These are phyloP conservation scores for Pipistrellus pygmaeus DNA, from an alignment of 2,797 vertebrate species.

Conservation along the genomic window DNA sequence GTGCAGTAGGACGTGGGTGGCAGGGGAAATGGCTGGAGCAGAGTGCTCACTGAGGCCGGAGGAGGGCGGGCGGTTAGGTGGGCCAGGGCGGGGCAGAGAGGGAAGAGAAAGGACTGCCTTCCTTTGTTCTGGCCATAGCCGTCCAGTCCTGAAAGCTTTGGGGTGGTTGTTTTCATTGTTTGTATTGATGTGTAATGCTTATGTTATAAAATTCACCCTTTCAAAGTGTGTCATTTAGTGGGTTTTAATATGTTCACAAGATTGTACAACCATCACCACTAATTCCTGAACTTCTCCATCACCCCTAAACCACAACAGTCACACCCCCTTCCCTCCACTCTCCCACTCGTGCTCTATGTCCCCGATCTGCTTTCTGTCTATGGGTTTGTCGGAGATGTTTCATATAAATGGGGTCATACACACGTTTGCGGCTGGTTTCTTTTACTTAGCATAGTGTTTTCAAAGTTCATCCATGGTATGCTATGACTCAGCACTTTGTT, in stretches of 20 bases:
- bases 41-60: neutral
- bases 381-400: neutral
- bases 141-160: neutral
- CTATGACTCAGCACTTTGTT: neutral
- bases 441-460: constrained; percentile 23
- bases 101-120: neutral
- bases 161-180: neutral
- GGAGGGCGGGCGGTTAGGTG: neutral
- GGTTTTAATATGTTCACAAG: neutral
- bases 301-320: neutral
- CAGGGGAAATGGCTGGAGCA: neutral
- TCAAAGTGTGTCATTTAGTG: neutral
- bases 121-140: neutral
- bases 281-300: neutral
- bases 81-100: neutral
- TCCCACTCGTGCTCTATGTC: neutral
- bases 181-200: neutral
- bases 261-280: neutral
- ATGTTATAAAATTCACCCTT: neutral
- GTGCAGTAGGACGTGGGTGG: neutral
- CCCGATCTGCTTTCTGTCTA: neutral
- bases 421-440: neutral
- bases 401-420: neutral
- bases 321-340: neutral
- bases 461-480: neutral